Percentiles rank a stretch among this genome's conserved stretches.
These are phyloP conservation scores for Phalacrocorax brasilianus DNA, from an alignment of 2,113 vertebrate genomes.

Conservation along the genomic window DNA sequence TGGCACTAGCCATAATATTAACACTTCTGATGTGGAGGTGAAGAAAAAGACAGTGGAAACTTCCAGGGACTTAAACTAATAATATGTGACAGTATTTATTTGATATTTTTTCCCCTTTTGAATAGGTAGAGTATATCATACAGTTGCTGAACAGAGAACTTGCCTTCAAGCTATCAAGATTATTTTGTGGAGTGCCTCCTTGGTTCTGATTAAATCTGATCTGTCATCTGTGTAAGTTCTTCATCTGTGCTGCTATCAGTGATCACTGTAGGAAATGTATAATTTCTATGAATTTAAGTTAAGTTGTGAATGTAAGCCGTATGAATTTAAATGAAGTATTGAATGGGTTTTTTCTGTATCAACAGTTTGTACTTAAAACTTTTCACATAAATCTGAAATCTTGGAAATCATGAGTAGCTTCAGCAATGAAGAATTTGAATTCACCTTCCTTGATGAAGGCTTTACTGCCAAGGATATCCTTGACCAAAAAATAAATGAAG, in stretches of 20 bases:
- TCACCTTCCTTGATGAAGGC: conserved; percentile 92
- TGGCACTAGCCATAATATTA: neutral
- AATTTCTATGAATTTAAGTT: neutral
- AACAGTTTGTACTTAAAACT: conserved; percentile 62
- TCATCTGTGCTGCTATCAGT: neutral
- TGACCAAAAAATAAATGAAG: conserved; percentile 96
- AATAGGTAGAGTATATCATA: conserved; percentile 59
- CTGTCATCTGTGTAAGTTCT: conserved; percentile 74
- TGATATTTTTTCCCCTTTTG: conserved; percentile 4
- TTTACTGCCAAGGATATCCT: conserved; percentile 92
- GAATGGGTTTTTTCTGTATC: neutral
- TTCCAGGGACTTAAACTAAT: neutral
- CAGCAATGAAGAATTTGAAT: conserved; percentile 79
- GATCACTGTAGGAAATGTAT: neutral
- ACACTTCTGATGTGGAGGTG: neutral
- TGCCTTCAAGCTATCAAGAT: conserved; percentile 74
- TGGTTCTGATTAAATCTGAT: conserved; percentile 61
- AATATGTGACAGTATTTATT: neutral
- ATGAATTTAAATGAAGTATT: neutral
- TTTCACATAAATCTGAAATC: neutral
- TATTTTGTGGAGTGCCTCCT: conserved; percentile 76
- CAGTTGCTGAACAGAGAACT: conserved; percentile 69
- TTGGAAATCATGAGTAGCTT: conserved; percentile 79
- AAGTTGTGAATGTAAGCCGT: neutral
- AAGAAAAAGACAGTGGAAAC: neutral